Conservation (phyloP, 2,113 vertebrate genomes). For the Tragelaphus buxtoni region DNA sequence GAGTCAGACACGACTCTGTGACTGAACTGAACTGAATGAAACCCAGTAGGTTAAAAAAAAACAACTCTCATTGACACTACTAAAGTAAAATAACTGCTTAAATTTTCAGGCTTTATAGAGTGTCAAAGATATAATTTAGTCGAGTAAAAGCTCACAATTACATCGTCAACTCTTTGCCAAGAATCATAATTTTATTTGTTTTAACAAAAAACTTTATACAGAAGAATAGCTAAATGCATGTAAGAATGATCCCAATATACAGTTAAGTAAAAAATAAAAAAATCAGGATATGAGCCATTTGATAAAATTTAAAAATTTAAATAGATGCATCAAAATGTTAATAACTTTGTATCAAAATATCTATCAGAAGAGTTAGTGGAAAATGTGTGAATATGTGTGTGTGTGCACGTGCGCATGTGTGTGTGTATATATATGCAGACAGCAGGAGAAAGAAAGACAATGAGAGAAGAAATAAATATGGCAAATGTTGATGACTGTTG, state of each 20-base stretch:
- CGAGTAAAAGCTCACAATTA: conserved; percentile 1
- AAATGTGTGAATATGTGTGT: neutral
- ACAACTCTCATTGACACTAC: neutral
- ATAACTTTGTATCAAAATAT: neutral
- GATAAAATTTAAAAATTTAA: neutral
- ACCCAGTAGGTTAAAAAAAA: neutral
- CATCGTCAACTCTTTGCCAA: neutral
- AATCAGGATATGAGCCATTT: neutral
- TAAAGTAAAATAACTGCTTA: conserved; percentile 16
- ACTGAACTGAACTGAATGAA: neutral
- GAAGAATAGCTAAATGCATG: neutral
- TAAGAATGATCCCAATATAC: neutral
- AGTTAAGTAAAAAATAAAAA: neutral
- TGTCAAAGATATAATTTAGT: neutral
- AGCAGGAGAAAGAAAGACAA: neutral
- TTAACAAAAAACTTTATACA: neutral
- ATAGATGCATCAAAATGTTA: neutral
- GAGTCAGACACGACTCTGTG: neutral
- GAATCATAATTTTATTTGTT: neutral
- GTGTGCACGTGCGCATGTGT: neutral
- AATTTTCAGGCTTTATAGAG: neutral
- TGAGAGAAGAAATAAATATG: neutral
- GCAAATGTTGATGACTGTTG: neutral
- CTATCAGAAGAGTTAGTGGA: neutral
- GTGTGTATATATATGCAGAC: neutral